A percentile compares a stretch with the other conserved stretches of the same genome.
Conservation (phyloP, 2,113 vertebrate species). For the Apodemus sylvaticus region DNA sequence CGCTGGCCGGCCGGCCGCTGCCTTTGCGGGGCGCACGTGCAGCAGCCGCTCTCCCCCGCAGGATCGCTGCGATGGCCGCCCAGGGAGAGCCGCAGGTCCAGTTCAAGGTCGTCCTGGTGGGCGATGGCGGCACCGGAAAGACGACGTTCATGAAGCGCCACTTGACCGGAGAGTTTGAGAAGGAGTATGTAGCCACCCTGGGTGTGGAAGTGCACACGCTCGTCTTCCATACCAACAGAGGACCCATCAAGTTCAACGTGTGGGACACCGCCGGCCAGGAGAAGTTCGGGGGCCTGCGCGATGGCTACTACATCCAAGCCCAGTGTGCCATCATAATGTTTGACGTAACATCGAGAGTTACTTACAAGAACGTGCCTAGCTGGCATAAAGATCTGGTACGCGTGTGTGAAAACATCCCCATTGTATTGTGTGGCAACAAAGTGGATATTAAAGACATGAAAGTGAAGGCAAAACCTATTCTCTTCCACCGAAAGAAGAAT, state of each 20-base stretch:
- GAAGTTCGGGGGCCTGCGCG: too few species aligned
- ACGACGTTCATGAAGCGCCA: slow-evolving; percentile 99
- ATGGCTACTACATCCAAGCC: too few species aligned
- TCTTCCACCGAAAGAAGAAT: slow-evolving; percentile 99
- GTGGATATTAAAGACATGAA: slow-evolving; percentile 99
- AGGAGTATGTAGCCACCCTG: slow-evolving; percentile 99
- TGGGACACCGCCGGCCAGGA: slow-evolving; percentile 87
- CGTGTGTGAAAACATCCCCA: slow-evolving; percentile 99
- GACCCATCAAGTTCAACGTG: slow-evolving; percentile 97
- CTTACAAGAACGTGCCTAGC: slow-evolving; percentile 66
- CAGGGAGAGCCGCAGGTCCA: slow-evolving; percentile 91
- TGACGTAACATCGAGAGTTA: too few species aligned
- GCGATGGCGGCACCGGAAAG: slow-evolving; percentile 98
- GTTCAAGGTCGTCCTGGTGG: slow-evolving; percentile 95
- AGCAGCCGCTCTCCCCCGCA: slow-evolving; percentile 63
- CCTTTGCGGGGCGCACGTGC: slow-evolving; percentile 44
- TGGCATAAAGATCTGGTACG: slow-evolving; percentile 99
- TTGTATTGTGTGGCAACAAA: slow-evolving; percentile 98
- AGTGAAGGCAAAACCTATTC: slow-evolving; percentile 99
- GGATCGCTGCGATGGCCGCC: slow-evolving; percentile 85
- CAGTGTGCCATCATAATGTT: too few species aligned
- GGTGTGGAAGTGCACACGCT: slow-evolving; percentile 98
- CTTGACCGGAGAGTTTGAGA: slow-evolving; percentile 98
- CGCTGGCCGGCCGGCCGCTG: background rate
- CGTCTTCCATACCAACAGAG: slow-evolving; percentile 98